Conservation (phyloP, 2,113 vertebrate genomes). For the Ornithorhynchus anatinus region DNA sequence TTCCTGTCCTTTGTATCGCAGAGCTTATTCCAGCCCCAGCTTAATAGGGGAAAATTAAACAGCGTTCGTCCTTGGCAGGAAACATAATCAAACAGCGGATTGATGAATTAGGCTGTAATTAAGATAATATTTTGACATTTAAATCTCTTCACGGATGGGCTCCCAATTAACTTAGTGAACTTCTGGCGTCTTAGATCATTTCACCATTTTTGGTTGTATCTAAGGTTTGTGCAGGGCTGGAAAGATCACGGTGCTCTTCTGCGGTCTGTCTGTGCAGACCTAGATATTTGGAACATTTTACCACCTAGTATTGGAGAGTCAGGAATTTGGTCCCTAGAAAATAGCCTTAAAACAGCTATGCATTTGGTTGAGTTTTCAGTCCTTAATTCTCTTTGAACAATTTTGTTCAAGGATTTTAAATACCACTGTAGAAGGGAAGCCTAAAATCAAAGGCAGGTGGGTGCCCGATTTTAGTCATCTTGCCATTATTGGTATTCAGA, state of each 20-base stretch:
- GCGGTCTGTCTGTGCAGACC: background rate
- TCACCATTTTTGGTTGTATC: slow-evolving; percentile 21
- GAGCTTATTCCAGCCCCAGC: no score
- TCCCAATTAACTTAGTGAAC: slow-evolving; percentile 28
- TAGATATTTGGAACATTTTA: background rate
- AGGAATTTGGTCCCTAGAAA: background rate
- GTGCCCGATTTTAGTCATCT: no score
- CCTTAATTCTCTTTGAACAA: no score
- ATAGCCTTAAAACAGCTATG: no score
- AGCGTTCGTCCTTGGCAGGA: background rate
- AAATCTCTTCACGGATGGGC: slow-evolving; percentile 36
- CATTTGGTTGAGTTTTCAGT: no score
- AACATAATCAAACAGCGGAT: slow-evolving; percentile 8
- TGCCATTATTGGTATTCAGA: no score
- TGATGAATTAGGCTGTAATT: slow-evolving; percentile 23
- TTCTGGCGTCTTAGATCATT: slow-evolving; percentile 12
- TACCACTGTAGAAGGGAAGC: no score
- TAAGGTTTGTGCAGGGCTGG: background rate
- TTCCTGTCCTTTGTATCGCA: no score
- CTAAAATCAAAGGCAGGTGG: no score
- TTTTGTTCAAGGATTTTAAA: no score
- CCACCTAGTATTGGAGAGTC: background rate
- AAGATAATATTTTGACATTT: slow-evolving; percentile 26
- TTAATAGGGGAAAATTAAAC: background rate
- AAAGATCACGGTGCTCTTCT: background rate